These are phyloP conservation scores for Rotaria macrura DNA, from an alignment of 2,888 invertebrate species.

Conservation along the genomic window DNA sequence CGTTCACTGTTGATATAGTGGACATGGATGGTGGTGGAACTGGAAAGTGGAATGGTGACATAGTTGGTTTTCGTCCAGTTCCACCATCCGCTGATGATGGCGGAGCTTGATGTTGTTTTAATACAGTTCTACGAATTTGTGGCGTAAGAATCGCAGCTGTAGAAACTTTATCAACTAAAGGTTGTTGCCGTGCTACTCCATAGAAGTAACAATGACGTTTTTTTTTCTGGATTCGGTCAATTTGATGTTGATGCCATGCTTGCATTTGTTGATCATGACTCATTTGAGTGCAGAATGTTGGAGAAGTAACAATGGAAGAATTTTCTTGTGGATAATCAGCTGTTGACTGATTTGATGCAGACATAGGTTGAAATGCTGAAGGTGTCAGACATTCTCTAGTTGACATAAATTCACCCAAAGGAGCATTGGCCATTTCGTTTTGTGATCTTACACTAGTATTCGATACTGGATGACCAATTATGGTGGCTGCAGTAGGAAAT, in stretches of 20 bases:
- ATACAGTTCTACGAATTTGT: neutral
- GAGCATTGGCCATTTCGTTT: neutral
- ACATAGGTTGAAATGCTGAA: neutral
- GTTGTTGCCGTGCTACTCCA: neutral
- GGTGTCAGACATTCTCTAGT: neutral
- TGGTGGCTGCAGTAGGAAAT: neutral
- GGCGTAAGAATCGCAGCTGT: neutral
- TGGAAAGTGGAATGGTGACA: neutral
- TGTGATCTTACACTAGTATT: neutral
- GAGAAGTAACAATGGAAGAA: neutral
- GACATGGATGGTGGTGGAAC: neutral
- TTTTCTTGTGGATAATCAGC: neutral
- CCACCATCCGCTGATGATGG: neutral
- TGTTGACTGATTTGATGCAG: neutral
- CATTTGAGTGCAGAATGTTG: neutral
- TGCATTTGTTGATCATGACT: conserved; percentile 15
- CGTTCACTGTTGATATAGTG: too few species aligned
- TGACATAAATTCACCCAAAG: neutral
- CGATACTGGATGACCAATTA: neutral
- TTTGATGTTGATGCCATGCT: neutral
- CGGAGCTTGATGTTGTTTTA: neutral
- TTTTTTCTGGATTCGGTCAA: neutral
- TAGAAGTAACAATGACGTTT: neutral
- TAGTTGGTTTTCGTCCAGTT: neutral
- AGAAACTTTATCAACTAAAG: neutral